Evolutionary conservation across 2,888 invertebrate genomes (phyloP), one percentile per base, ranked within the genome.

Genomic region (Villa cingulata): DNA sequence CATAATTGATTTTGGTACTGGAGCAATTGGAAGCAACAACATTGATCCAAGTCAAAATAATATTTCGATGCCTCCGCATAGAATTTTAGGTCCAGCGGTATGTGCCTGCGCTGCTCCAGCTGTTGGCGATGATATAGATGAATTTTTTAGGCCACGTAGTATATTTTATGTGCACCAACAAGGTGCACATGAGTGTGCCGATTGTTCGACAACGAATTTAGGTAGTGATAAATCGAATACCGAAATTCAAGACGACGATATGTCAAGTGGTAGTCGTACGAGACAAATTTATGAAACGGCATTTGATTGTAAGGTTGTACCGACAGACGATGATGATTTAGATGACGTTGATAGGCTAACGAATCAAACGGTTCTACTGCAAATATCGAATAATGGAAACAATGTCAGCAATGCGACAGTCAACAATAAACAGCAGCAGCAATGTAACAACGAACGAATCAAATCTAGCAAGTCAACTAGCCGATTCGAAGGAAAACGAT

Each of bases 241-340:
- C 14, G 48, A 48, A 37, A 20, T 57, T 49, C 41, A 56, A 56
- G 71, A 70, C 37, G 70, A 68, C 59, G 72, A 71, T 49, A 76
- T 75, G 73, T 74, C 75, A 55, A 47, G 47, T 16, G 58, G 59
- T 29, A 57, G 59, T 32, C 73, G 80, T 48, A 76, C 77, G 66
- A 77, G 85, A 60, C 85, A 85, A 70, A 77, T 89, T 48, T 89
- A 89, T 67, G 89, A 89, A 70, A 89, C 89, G 48, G 89, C 89
- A 49, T 89, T 89, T 68, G 89, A 89, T 69, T 86, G 86, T 68
- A 86, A 86, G 69, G 80, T 87, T 60, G 81, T 81, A 62, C 81
- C 83, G 54, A 86, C 86, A 10, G 82, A 83, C 58, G 82, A 83
- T 58, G 80, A 81, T 56, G 83, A 87, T 57, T 75, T 87, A 62